These are phyloP conservation scores for Diachasma alloeum DNA, from an alignment of 1,140 invertebrate genomes.

Conservation along the genomic window DNA sequence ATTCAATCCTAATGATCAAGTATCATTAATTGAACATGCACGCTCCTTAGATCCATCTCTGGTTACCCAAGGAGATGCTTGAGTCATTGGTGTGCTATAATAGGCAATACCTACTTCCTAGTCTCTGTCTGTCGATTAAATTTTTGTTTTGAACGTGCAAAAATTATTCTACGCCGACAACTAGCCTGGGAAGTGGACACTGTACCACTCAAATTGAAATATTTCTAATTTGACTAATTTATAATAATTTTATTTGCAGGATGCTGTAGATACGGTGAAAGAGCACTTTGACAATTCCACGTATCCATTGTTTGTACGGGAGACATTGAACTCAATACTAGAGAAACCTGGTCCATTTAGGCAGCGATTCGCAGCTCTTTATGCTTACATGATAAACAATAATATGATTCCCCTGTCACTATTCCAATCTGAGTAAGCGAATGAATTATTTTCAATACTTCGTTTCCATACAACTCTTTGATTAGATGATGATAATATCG, in stretches of 20 bases:
- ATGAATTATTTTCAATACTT: neutral
- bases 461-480: neutral
- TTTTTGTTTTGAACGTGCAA: conserved; percentile 31
- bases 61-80: conserved; percentile 49
- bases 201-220: neutral
- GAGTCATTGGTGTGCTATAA: conserved; percentile 62
- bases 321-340: conserved; percentile 40
- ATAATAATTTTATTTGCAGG: conserved; percentile 27
- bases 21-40: conserved; percentile 35
- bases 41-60: conserved; percentile 58
- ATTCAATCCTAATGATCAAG: neutral
- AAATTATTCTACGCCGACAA: conserved; percentile 25
- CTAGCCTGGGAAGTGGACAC: conserved; percentile 42
- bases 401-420: conserved; percentile 37
- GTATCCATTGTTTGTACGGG: conserved; percentile 35
- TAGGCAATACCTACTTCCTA: conserved; percentile 56
- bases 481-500: conserved; percentile 32
- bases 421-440: conserved; percentile 46
- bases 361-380: conserved; percentile 35
- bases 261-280: conserved; percentile 24
- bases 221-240: neutral
- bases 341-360: conserved; percentile 38
- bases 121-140: conserved; percentile 19
- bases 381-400: conserved; percentile 37
- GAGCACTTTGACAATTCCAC: conserved; percentile 36